Evolutionary conservation across 2,888 invertebrate genomes (phyloP).

Genomic region (Eucera pruinosa): DNA sequence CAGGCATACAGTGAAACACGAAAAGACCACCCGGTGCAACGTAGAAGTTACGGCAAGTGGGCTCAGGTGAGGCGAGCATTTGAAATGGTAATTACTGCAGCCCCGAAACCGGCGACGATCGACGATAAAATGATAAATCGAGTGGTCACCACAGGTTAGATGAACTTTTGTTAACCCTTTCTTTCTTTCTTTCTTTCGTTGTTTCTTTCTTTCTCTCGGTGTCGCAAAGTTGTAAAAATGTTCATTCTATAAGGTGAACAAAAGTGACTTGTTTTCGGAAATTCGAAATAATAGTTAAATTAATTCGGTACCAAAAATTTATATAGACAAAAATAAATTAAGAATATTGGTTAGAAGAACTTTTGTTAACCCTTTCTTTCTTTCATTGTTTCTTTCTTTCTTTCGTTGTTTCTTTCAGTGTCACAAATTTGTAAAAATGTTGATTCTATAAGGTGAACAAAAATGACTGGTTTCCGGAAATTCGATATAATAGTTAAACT

Average conservation of each 20-base stretch:
- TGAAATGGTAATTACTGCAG: slow-evolving; percentile 83
- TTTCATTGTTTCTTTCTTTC: neutral
- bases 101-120: slow-evolving; percentile 70
- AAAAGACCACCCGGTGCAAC: slow-evolving; percentile 83
- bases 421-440: no score
- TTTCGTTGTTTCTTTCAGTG: neutral
- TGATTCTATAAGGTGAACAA: no score
- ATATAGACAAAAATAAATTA: no score
- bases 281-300: no score
- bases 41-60: slow-evolving; percentile 70
- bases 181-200: no score
- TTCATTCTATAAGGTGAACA: no score
- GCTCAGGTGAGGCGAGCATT: slow-evolving; percentile 80
- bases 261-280: no score
- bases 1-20: slow-evolving; percentile 73
- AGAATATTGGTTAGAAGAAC: no score
- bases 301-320: no score
- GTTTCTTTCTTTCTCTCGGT: neutral
- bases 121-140: slow-evolving; percentile 79
- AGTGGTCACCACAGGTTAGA: slow-evolving; percentile 69
- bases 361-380: neutral
- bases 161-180: slow-evolving; percentile 51
- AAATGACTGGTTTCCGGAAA: no score
- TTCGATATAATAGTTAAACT: no score
- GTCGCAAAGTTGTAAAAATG: no score